Percentiles rank a stretch among this genome's conserved stretches.
phyloP scores from a whole-genome alignment of 2,888 invertebrate species.

The Calameuta pallipes region DNA sequence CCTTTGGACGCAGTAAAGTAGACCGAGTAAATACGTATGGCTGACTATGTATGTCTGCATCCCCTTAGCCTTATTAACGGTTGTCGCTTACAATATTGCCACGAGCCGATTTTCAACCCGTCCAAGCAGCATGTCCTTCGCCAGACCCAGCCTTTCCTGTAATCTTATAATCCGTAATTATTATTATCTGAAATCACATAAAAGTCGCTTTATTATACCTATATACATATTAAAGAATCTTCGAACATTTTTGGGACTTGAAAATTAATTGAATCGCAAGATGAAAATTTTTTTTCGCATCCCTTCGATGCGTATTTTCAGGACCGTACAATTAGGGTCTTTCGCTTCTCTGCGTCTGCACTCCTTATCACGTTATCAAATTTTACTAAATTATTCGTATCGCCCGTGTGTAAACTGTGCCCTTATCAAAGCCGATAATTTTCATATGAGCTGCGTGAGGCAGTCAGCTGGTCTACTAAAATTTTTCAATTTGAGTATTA shows the following conservation, averaged over 20 bases:
- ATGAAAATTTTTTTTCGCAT: too few relatives aligned
- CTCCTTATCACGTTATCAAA: background rate
- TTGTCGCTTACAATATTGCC: slow-evolving; percentile 45
- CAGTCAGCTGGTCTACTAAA: too few relatives aligned
- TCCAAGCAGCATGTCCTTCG: background rate
- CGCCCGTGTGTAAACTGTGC: background rate
- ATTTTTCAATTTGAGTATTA: background rate
- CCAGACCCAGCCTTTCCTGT: too few relatives aligned
- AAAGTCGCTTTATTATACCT: too few relatives aligned
- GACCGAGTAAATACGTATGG: background rate
- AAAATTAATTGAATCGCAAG: too few relatives aligned
- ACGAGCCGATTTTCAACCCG: background rate
- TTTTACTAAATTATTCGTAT: background rate
- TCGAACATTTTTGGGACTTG: too few relatives aligned
- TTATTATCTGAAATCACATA: too few relatives aligned
- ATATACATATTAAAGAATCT: too few relatives aligned
- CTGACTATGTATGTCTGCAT: background rate
- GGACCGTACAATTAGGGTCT: background rate
- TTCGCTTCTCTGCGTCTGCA: background rate
- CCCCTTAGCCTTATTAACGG: slow-evolving; percentile 8
- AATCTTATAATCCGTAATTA: too few relatives aligned
- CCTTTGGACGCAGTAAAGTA: background rate
- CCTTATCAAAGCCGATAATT: background rate
- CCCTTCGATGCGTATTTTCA: too few relatives aligned
- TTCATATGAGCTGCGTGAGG: background rate